Evolutionary conservation across 2,113 vertebrate genomes (phyloP).

Genomic region (Scophthalmus maximus): DNA sequence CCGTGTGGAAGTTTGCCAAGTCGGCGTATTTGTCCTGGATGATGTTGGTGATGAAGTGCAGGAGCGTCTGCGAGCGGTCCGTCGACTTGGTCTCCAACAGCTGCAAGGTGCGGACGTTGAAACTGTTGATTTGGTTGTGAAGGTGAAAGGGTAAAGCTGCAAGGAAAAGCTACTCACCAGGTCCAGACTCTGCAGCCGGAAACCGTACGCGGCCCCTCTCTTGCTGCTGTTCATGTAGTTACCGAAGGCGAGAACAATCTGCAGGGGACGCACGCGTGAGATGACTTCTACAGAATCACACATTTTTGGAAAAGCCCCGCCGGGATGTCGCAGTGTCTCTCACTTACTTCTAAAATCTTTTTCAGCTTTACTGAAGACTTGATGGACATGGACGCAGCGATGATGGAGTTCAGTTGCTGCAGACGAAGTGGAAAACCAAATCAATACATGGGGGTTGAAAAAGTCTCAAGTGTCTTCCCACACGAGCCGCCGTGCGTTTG

Average conservation of each 20-base stretch:
- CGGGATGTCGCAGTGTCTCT: background rate
- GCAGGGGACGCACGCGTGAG: slow-evolving; percentile 4
- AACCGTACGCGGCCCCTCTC: slow-evolving; percentile 91
- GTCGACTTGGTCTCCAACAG: slow-evolving; percentile 98
- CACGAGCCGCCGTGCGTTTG: background rate
- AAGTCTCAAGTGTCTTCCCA: background rate
- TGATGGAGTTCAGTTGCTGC: slow-evolving; percentile 95
- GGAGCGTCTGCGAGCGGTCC: slow-evolving; percentile 92
- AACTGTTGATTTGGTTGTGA: background rate
- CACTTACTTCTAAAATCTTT: slow-evolving; percentile 93
- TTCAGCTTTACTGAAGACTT: slow-evolving; percentile 94
- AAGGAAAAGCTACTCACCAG: slow-evolving; percentile 79
- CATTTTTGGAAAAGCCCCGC: background rate
- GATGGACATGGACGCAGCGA: slow-evolving; percentile 94
- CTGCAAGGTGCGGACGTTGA: slow-evolving; percentile 70
- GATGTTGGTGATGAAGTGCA: slow-evolving; percentile 92
- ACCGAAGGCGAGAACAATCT: slow-evolving; percentile 97
- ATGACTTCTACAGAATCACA: background rate
- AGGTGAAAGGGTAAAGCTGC: background rate
- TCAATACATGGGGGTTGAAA: slow-evolving; percentile 10
- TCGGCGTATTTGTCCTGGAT: slow-evolving; percentile 92
- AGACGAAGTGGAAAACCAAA: slow-evolving; percentile 8
- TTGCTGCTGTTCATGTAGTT: slow-evolving; percentile 99
- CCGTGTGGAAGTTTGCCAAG: slow-evolving; percentile 87
- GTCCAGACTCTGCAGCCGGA: slow-evolving; percentile 95